Conservation (phyloP, 37 sponge, comb jelly and placozoan species). For the Chondrosia reniformis region DNA sequence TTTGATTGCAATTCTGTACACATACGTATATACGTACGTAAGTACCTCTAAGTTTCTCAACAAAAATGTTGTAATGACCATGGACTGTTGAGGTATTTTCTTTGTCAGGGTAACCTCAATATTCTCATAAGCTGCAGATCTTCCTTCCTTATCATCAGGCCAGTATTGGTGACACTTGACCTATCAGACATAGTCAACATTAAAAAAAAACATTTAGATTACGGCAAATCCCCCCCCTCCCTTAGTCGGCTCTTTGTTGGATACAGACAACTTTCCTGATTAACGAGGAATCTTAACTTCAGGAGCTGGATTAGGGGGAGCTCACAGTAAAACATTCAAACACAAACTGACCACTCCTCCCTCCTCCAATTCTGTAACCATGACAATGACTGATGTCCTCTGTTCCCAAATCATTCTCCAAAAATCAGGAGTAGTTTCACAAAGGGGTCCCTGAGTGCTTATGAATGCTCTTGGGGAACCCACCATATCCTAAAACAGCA, state of each 20-base stretch:
- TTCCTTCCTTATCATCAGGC: constrained; percentile 61
- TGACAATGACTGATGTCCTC: constrained; percentile 53
- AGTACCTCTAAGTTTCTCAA: constrained; percentile 51
- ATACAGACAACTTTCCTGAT: too few relatives aligned
- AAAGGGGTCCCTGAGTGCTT: constrained; percentile 80
- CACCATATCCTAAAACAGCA: constrained; percentile 36
- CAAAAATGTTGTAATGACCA: constrained; percentile 46
- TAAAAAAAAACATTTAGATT: too few relatives aligned
- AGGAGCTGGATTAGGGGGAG: too few relatives aligned
- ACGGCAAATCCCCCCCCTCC: too few relatives aligned
- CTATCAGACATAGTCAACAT: constrained; percentile 26
- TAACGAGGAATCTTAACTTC: too few relatives aligned
- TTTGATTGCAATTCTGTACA: too few relatives aligned
- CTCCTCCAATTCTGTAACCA: constrained; percentile 71
- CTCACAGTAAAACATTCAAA: too few relatives aligned
- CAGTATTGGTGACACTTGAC: constrained; percentile 82
- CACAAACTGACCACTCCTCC: constrained; percentile 48
- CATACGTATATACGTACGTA: too few relatives aligned
- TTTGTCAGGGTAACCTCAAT: constrained; percentile 49
- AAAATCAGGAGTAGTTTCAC: constrained; percentile 69
- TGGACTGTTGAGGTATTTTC: constrained; percentile 21
- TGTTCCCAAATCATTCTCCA: constrained; percentile 94
- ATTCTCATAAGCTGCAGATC: constrained; percentile 50
- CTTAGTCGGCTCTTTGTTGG: too few relatives aligned
- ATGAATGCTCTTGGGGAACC: constrained; percentile 57